These are phyloP conservation scores for Eustalomyia histrio DNA, from an alignment of 2,888 invertebrate genomes.

Conservation along the genomic window DNA sequence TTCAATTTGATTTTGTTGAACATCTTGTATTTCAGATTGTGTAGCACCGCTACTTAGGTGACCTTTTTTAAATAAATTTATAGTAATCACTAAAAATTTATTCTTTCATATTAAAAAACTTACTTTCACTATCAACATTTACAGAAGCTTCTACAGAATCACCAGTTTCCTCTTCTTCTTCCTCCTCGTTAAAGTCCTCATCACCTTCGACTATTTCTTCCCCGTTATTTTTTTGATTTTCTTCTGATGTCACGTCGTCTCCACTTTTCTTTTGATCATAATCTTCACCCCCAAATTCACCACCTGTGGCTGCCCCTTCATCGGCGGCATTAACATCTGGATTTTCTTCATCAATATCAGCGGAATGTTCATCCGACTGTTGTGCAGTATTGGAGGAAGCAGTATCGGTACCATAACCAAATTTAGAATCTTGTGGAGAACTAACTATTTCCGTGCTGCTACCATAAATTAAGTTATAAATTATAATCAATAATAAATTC, in stretches of 20 bases:
- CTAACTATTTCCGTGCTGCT: conserved; percentile 74
- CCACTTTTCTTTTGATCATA: conserved; percentile 80
- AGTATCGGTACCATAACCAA: conserved; percentile 83
- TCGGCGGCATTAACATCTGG: conserved; percentile 66
- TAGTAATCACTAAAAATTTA: background rate
- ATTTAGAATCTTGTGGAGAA: conserved; percentile 88
- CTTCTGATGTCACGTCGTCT: conserved; percentile 78
- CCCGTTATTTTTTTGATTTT: conserved; percentile 68
- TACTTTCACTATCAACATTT: conserved; percentile 74
- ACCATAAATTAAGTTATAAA: background rate
- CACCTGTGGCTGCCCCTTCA: conserved; percentile 78
- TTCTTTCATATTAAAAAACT: conserved; percentile 13
- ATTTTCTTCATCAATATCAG: conserved; percentile 65
- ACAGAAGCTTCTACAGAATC: conserved; percentile 71
- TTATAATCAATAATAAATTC: too few relatives aligned
- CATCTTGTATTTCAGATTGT: conserved; percentile 79
- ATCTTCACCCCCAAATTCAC: conserved; percentile 82
- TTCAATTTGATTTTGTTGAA: conserved; percentile 75
- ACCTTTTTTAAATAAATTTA: conserved; percentile 52
- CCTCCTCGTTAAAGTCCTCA: conserved; percentile 80
- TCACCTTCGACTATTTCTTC: conserved; percentile 61
- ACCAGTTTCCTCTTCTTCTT: conserved; percentile 71
- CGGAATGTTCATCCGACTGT: conserved; percentile 60
- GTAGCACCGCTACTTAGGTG: conserved; percentile 79
- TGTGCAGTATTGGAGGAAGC: conserved; percentile 66